Evolutionary conservation across 1,140 invertebrate genomes (phyloP), one percentile per base, ranked within the genome.

Genomic region (Ylistrum balloti): DNA sequence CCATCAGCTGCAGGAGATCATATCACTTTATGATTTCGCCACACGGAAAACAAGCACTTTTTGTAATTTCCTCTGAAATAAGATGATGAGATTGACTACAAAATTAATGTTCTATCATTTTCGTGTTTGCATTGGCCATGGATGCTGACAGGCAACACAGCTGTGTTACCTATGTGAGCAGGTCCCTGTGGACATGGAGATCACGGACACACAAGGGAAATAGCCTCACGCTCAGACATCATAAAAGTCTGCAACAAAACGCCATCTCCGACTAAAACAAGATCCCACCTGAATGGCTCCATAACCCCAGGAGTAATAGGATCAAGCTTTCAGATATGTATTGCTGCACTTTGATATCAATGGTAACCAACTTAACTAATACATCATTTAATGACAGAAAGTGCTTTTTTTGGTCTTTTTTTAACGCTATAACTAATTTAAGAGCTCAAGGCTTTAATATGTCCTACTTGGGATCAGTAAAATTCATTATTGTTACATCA

Each of bases 11-110:
- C 22, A 74, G n/a, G 22, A 74, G 56, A 74, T 74, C 56, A 74
- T 74, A 74, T 74, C 56, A 74, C 56, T 74, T 74, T 74, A 74
- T n/a, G 56, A 74, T 74, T 74, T 74, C n/a, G n/a, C 56, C 56
- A 74, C 56, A 74, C 56, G 56, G 56, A 74, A 74, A 74, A 74
- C 56, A 74, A 74, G 56, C 56, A 74, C 56, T 74, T 74, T 74
- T 74, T 74, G 22, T 74, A 74, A 74, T 74, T 74, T 74, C 56
- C 56, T 74, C 56, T 74, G 56, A 74, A 74, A 74, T 74, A 74
- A 74, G 56, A 74, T 74, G 56, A 74, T 74, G 56, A 5, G 56
- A 74, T 74, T 74, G 56, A 74, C 56, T 74, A 74, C 22, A 74
- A 74, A 74, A 28, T 74, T 74, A 74, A 74, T 74, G 56, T 74